These are phyloP conservation scores for Hippocampus abdominalis DNA, from an alignment of 2,113 vertebrate genomes.

Conservation along the genomic window DNA sequence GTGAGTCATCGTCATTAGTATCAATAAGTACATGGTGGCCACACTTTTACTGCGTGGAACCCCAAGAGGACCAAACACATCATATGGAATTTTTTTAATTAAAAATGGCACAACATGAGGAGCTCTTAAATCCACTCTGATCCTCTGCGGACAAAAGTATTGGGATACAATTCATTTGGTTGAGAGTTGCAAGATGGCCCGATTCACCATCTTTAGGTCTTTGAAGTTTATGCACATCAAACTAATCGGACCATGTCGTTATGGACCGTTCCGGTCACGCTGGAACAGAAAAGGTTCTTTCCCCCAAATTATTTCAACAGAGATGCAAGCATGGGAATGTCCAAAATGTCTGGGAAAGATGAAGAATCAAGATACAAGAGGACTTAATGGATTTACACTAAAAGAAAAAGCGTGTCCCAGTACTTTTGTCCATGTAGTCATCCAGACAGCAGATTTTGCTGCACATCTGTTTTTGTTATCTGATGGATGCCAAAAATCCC, in stretches of 20 bases:
- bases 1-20: constrained; percentile 55
- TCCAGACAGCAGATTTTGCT: not conserved
- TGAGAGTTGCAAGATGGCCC: not conserved
- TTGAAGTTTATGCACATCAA: not conserved
- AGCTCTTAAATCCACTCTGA: constrained; percentile 34
- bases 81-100: constrained; percentile 27
- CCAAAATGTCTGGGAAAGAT: not conserved
- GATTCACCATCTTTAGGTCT: not conserved
- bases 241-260: not conserved
- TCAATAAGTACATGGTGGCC: constrained; percentile 40
- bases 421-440: not conserved
- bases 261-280: not conserved
- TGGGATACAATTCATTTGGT: not conserved
- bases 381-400: not conserved
- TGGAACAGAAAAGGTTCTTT: not conserved
- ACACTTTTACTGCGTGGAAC: constrained; percentile 59
- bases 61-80: constrained; percentile 29
- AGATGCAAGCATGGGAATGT: not conserved
- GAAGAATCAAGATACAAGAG: not conserved
- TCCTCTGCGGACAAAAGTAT: not conserved
- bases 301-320: not conserved
- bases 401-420: not conserved
- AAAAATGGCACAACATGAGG: constrained; percentile 39
- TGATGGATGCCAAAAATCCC: constrained; percentile 46
- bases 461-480: constrained; percentile 18